Evolutionary conservation across 1,140 invertebrate species (phyloP), one percentile per base, ranked within the genome.

Genomic region (Anthonomus grandis): DNA sequence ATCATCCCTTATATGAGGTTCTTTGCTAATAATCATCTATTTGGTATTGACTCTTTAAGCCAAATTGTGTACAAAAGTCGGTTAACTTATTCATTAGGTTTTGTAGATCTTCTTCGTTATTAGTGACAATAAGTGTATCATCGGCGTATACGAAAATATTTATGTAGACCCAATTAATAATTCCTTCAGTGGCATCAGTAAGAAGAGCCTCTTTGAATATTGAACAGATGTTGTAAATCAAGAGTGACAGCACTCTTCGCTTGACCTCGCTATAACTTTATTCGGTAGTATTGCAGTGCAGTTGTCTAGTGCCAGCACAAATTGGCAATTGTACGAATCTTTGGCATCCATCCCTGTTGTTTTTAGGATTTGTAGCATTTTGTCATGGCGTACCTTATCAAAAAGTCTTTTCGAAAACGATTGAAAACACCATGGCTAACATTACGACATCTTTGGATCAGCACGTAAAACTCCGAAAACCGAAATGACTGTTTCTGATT

Each of bases 231-330:
- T 19, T 68, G n/a, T n/a, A n/a, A n/a, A n/a, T n/a, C n/a, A n/a
- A 57, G 39, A 69, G 71, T 23, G 69, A n/a, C 72, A 46, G 41
- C 41, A 15, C 19, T 72, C 69, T 18, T 65, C 55, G 4, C 69
- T 64, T 17, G 67, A 69, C 36, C 63, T 39, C 31, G 27, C 51
- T 23, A 64, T 69, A 45, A 64, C 53, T 15, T 59, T 56, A 10
- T 64, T 60, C 15, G 64, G 53, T 38, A 56, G 6, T 55, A n/a
- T 22, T 19, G 12, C 19, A 36, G 21, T 31, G 24, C 23, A 18
- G 46, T 38, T 36, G 27, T 44, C 48, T 41, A 13, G 6, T 53
- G 19, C 15, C 15, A n/a, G n/a, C 17, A 39, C 37, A 39, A 39
- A 39, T 39, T 39, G 37, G 15, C 37, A 15, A 39, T 34, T 37